Conservation (phyloP, 1,140 invertebrate species). For the Cotesia typhae region DNA sequence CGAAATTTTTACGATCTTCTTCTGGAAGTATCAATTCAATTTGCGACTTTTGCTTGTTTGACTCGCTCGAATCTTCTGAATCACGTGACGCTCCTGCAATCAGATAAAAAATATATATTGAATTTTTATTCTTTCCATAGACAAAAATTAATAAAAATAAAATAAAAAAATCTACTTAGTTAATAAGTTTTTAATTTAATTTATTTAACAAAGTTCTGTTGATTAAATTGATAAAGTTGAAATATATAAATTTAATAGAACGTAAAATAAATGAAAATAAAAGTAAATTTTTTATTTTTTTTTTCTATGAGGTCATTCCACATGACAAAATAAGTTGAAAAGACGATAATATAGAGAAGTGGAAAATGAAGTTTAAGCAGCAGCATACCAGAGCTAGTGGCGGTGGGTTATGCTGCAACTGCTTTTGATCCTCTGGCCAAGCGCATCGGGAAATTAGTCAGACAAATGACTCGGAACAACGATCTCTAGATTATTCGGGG, state of each 20-base stretch:
- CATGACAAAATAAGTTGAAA: slow-evolving; percentile 4
- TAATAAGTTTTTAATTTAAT: no score
- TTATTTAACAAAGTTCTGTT: no score
- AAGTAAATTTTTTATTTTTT: no score
- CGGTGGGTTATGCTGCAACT: no score
- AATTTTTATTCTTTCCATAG: no score
- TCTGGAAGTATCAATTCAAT: slow-evolving; percentile 47
- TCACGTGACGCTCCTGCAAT: slow-evolving; percentile 42
- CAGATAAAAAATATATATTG: no score
- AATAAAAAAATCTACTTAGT: no score
- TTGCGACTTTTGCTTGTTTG: slow-evolving; percentile 39
- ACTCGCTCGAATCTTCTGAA: not conserved
- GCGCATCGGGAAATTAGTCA: slow-evolving; percentile 25
- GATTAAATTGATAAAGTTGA: no score
- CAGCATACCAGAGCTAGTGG: not conserved
- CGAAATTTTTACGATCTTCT: not conserved
- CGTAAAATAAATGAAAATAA: no score
- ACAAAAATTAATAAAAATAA: no score
- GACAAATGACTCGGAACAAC: slow-evolving; percentile 32
- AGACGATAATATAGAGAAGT: slow-evolving; percentile 2
- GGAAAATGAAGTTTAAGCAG: slow-evolving; percentile 3
- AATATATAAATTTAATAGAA: no score
- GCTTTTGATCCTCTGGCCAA: slow-evolving; percentile 18
- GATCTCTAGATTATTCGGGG: slow-evolving; percentile 27
- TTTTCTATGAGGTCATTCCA: not conserved